A percentile compares a stretch with the other conserved stretches of the same genome.
phyloP scores from a whole-genome alignment of 2,797 vertebrate species.

The Siniperca scherzeri region DNA sequence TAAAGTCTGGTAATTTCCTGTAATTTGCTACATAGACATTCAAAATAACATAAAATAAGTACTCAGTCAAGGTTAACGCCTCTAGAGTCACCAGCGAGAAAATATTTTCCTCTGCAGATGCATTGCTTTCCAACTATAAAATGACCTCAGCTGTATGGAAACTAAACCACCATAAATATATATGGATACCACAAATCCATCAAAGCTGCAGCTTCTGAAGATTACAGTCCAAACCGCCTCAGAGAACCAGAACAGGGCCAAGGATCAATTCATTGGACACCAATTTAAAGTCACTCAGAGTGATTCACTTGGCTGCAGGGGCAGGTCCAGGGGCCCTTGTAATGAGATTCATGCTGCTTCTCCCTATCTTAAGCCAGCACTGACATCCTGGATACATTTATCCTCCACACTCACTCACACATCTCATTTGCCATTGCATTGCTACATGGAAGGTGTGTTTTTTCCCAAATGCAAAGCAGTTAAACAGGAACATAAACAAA shows the following conservation, averaged over 20 bases:
- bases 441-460: conserved; percentile 30
- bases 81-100: conserved; percentile 5
- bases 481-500: conserved; percentile 28
- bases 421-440: conserved; percentile 51
- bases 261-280: conserved; percentile 86
- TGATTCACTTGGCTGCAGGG: conserved; percentile 84
- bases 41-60: conserved; percentile 11
- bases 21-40: conserved; percentile 8
- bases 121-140: conserved; percentile 51
- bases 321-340: conserved; percentile 75
- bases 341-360: conserved; percentile 83
- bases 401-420: conserved; percentile 65
- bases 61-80: conserved; percentile 13
- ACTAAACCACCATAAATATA: conserved; percentile 22
- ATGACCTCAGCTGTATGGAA: conserved; percentile 41
- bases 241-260: conserved; percentile 80
- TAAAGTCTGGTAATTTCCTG: neutral
- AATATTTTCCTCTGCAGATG: conserved; percentile 27
- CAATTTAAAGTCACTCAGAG: conserved; percentile 85
- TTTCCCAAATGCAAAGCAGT: conserved; percentile 3
- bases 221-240: conserved; percentile 69
- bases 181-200: conserved; percentile 60
- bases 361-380: conserved; percentile 81
- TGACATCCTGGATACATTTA: conserved; percentile 78
- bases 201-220: conserved; percentile 64